Base-by-base conservation (phyloP, 2,797 vertebrate genomes). In the Scolopax rusticola region DNA sequence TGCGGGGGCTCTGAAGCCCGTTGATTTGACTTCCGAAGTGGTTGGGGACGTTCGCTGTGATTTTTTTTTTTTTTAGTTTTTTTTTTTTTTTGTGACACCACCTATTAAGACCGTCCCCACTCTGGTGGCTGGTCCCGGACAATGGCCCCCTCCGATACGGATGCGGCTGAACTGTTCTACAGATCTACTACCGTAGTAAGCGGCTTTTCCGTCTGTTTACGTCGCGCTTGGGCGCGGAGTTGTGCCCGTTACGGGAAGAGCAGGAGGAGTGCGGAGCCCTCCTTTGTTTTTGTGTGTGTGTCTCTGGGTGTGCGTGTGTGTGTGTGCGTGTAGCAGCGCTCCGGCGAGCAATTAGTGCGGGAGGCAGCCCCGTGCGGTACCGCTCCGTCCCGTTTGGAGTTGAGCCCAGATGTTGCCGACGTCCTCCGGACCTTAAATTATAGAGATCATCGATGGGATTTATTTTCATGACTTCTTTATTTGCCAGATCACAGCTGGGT, bases 401-500 rank as follows among this genome's bases (percentile, higher is more conserved):
- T 76, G n/a, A 61, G 89, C 96, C 97, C 97, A 95, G 97, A 79
- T 94, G 91, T 87, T 94, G 91, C 83, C 61, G 36, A 17, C 36
- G 77, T 84, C 89, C 95, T 85, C 89, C 77, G 84, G 92, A 84
- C 81, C 89, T 69, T 92, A 89, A 95, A 97, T 97, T 89, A 94
- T 25, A 15, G 60, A 61, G 40, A 70, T 95, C 89, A 43, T 74
- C 69, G 65, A 18, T 60, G 84, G 69, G 80, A 74, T 95, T 96
- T 95, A 91, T 95, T 96, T 97, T 76, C 87, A 92, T 90, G 90
- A 67, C 87, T 97, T 77, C 94, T 91, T 92, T 89, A 84, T 89
- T 78, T 69, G 92, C 76, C 87, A 27, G 95, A 95, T 92, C 93
- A 61, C 97, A 97, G 96, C 96, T 97, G 96, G 94, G 84, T 68